These are phyloP conservation scores for Babylonia areolata DNA, from an alignment of 1,140 invertebrate genomes.

Conservation along the genomic window DNA sequence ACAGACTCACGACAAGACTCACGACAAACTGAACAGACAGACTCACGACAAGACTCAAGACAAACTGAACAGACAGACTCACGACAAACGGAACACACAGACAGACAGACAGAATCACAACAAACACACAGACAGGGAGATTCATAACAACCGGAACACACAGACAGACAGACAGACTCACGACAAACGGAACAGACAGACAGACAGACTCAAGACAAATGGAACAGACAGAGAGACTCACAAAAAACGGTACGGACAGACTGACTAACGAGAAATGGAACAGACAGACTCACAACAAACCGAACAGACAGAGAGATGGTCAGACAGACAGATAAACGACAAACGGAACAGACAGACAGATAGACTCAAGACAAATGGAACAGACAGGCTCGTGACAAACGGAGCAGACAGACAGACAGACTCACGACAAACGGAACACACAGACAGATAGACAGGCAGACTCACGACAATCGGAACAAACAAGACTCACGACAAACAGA, in stretches of 20 bases:
- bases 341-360: neutral
- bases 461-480: neutral
- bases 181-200: neutral
- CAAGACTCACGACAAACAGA: too few relatives aligned
- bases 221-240: conserved; percentile 38
- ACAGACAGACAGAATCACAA: neutral
- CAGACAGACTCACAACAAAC: neutral
- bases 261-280: neutral
- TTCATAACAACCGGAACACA: neutral
- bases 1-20: conserved; percentile 56
- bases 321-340: neutral
- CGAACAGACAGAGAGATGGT: neutral
- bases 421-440: neutral
- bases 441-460: too few relatives aligned
- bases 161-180: neutral
- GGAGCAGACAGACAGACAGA: neutral
- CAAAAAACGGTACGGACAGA: conserved; percentile 13
- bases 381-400: neutral
- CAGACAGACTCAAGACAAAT: neutral
- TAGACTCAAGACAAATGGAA: neutral
- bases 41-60: neutral
- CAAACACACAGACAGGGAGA: neutral
- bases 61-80: neutral
- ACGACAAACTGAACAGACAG: neutral
- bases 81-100: neutral